Base-by-base conservation (phyloP, 1,140 invertebrate genomes). In the Episyrphus balteatus region DNA sequence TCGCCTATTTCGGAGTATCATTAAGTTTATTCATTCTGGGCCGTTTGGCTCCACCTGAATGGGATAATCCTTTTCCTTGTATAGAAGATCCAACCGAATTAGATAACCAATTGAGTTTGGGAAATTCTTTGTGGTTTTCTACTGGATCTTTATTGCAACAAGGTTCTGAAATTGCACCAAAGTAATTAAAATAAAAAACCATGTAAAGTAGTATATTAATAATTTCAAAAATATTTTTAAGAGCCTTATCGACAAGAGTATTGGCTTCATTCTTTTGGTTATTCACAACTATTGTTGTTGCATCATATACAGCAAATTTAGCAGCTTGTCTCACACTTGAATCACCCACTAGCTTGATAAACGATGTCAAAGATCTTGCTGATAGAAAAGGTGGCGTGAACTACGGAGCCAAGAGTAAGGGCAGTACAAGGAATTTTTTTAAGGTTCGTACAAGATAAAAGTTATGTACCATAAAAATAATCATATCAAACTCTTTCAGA, bases 241-340 rank as follows among this genome's bases (percentile, higher is more conserved):
- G 85, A 54, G 84, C 84, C 14, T 77, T 83, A 52, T 86, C 86
- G 2, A 88, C 86, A 0, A 75, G 88, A 19, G 81, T 87, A 47
- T 75, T 86, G 45, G 84, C 85, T 0, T 79, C 81, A 12, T 82
- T 83, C 41, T 98, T 92, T 92, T 95, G 88, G 86, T 87, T 96
- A 59, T 97, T 96, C 62, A 92, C 88, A 2, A 73, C 97, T 11
- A 95, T 97, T 47, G 92, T 98, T 70, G 91, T 94, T 8, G 91
- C 90, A 14, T 94, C 90, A 1, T 98, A 98, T 66, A 98, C 94
- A 0, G 94, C 94, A 13, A 97, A 98, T 73, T 77, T 97, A 49
- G 94, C 95, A 46, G 92, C 94, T 44, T 95, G 96, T 68, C 72
- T 99, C 3, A 95, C 92, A 3, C 83, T 92, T 12, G 90, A 93